phyloP scores from a whole-genome alignment of 2,113 vertebrate genomes.

The Ceuthmochares aereus region DNA sequence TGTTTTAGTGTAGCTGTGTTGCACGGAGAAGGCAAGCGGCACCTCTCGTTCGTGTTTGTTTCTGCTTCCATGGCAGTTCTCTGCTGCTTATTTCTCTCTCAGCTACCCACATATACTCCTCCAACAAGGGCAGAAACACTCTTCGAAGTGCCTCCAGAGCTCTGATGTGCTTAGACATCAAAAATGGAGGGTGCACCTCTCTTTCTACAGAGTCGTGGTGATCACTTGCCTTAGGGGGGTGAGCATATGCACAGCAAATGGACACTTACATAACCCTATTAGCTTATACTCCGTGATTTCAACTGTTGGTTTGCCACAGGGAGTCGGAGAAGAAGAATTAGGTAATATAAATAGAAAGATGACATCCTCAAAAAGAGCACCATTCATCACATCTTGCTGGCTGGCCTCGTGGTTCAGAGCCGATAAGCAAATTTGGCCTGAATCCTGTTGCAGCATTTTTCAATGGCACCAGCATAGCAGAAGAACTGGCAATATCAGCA shows the following conservation, averaged over 20 bases:
- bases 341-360: slow-evolving; percentile 56
- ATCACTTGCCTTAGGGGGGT: not conserved
- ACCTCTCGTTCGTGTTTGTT: accelerated
- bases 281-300: not conserved
- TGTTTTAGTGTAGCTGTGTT: not conserved
- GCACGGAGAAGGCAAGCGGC: accelerated
- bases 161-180: not conserved
- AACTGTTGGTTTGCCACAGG: slow-evolving; percentile 53
- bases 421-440: slow-evolving; percentile 50
- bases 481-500: not conserved
- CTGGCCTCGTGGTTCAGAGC: slow-evolving; percentile 32
- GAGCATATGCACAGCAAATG: slow-evolving; percentile 64
- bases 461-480: slow-evolving; percentile 1
- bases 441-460: slow-evolving; percentile 17
- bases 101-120: not conserved
- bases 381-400: slow-evolving; percentile 39
- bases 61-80: accelerated
- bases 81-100: not conserved
- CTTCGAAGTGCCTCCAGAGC: not conserved
- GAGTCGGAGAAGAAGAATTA: slow-evolving; percentile 37
- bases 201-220: not conserved
- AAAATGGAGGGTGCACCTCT: not conserved
- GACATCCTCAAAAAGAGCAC: slow-evolving; percentile 17
- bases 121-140: not conserved
- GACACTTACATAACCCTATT: slow-evolving; percentile 56